These are phyloP conservation scores for Thamnophis sirtalis DNA, from an alignment of 2,113 vertebrate genomes.

Conservation along the genomic window DNA sequence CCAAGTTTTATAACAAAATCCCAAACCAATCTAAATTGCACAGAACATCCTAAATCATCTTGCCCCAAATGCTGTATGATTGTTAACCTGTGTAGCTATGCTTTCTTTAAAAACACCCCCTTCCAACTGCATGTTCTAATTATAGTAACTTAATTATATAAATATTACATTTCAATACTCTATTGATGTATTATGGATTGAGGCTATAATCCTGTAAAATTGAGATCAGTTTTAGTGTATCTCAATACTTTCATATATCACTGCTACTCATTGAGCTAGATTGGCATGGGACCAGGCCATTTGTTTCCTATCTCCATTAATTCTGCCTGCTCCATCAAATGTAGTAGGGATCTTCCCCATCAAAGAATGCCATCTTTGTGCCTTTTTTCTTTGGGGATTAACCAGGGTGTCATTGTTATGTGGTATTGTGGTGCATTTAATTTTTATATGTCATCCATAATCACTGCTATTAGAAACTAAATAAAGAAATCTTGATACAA, in stretches of 20 bases:
- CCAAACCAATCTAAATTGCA: neutral
- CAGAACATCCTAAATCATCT: neutral
- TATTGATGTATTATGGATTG: neutral
- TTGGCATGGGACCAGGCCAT: neutral
- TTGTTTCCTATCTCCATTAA: neutral
- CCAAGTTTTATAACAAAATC: neutral
- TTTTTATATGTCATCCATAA: neutral
- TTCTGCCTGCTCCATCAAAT: neutral
- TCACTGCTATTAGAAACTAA: neutral
- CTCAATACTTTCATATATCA: neutral
- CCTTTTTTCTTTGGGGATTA: neutral
- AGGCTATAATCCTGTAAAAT: neutral
- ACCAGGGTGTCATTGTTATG: neutral
- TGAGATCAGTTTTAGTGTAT: neutral
- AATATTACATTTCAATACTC: neutral
- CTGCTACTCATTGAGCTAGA: neutral
- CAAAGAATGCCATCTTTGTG: neutral
- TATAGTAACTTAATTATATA: neutral
- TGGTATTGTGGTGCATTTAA: neutral
- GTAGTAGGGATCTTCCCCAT: neutral
- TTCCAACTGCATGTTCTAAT: neutral
- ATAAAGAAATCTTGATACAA: neutral
- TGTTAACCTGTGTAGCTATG: neutral
- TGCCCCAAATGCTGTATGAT: neutral
- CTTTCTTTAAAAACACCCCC: neutral